These are phyloP conservation scores for Orgyia antiqua DNA, from an alignment of 2,888 invertebrate species.

Conservation along the genomic window DNA sequence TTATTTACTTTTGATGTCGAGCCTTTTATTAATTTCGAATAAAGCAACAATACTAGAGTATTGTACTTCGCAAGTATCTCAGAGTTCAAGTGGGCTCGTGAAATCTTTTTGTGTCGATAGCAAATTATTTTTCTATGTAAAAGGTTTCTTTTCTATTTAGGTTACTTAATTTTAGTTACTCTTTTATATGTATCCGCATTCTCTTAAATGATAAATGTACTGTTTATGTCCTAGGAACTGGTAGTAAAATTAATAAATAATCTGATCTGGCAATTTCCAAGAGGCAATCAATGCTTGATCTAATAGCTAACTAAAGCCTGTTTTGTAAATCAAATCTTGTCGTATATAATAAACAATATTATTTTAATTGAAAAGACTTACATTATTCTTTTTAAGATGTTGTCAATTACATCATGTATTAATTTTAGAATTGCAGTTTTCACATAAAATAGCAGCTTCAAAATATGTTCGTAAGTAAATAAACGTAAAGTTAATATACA, in stretches of 20 bases:
- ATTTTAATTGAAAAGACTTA: too few species aligned
- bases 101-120: conserved; percentile 6
- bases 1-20: conserved; percentile 15
- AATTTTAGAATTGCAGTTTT: too few species aligned
- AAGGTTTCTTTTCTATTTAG: neutral
- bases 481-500: too few species aligned
- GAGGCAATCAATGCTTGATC: conserved; percentile 18
- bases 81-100: conserved; percentile 4
- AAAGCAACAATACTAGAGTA: conserved; percentile 8
- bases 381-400: too few species aligned
- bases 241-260: conserved; percentile 14
- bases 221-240: too few species aligned
- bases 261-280: conserved; percentile 16
- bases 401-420: too few species aligned
- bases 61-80: conserved; percentile 3
- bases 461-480: too few species aligned
- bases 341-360: too few species aligned
- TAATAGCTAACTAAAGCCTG: conserved; percentile 14
- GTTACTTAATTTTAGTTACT: conserved; percentile 2
- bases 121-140: conserved; percentile 4
- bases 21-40: conserved; percentile 12
- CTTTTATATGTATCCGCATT: neutral
- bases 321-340: too few species aligned
- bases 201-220: neutral
- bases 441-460: too few species aligned